Conservation (phyloP, 2,113 vertebrate genomes). For the Corvus cornix region DNA sequence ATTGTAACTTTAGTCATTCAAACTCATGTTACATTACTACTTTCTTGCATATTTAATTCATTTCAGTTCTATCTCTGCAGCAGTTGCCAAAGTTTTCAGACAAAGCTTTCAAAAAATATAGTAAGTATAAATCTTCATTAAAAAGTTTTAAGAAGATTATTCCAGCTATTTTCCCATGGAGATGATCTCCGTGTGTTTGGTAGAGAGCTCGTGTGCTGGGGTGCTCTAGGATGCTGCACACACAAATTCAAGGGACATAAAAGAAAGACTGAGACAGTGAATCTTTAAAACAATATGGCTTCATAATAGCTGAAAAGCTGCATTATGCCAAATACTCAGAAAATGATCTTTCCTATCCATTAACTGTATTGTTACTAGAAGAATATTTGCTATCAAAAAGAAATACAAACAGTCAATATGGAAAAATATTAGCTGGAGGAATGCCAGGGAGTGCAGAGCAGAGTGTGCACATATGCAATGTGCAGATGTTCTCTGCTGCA, state of each 20-base stretch:
- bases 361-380: neutral
- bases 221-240: neutral
- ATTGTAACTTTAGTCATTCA: neutral
- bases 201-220: neutral
- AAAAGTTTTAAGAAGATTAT: neutral
- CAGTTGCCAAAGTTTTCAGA: neutral
- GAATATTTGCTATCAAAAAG: neutral
- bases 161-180: neutral
- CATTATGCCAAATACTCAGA: neutral
- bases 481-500: neutral
- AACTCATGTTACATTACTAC: neutral
- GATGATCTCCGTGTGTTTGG: neutral
- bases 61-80: neutral
- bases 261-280: neutral
- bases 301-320: neutral
- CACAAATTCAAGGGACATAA: neutral
- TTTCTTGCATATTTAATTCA: slow-evolving; percentile 14
- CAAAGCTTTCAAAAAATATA: neutral
- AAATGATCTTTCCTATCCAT: neutral
- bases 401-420: neutral
- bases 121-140: neutral
- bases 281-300: neutral
- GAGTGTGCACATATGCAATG: neutral
- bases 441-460: neutral
- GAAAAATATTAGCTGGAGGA: neutral